phyloP scores from a whole-genome alignment of 2,113 vertebrate species.

The Noctilio leporinus region DNA sequence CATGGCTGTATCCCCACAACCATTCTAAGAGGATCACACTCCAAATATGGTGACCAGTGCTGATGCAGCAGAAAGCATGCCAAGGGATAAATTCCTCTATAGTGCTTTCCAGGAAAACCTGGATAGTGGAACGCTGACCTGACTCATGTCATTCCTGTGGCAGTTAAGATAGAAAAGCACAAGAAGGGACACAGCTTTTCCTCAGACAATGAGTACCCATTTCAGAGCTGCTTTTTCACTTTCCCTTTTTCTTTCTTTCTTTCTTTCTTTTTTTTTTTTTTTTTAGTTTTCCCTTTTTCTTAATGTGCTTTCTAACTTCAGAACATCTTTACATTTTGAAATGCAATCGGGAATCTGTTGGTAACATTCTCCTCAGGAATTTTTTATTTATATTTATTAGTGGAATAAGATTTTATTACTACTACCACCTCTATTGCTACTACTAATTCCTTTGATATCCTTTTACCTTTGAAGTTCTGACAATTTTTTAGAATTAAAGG shows the following conservation, averaged over 20 bases:
- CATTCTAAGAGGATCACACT: neutral
- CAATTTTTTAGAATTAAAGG: neutral
- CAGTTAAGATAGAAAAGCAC: neutral
- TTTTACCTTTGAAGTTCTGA: neutral
- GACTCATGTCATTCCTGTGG: neutral
- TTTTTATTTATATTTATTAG: neutral
- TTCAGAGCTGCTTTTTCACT: neutral
- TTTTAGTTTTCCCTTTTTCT: neutral
- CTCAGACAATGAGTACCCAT: neutral
- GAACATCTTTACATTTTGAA: neutral
- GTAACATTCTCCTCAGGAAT: neutral
- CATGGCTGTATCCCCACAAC: neutral
- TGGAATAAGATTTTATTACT: neutral
- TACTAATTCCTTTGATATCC: neutral
- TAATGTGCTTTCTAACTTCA: neutral
- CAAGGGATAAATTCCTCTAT: neutral
- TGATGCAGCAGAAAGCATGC: neutral
- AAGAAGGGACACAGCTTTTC: neutral
- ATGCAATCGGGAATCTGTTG: neutral
- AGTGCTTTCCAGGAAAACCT: constrained; percentile 4
- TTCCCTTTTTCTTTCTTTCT: too few species aligned
- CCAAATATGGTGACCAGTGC: neutral
- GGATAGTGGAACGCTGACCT: neutral
- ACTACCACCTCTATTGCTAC: neutral
- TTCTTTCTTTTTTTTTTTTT: too few species aligned